Base-by-base conservation (phyloP, 2,888 invertebrate genomes). In the Carcina quercana region DNA sequence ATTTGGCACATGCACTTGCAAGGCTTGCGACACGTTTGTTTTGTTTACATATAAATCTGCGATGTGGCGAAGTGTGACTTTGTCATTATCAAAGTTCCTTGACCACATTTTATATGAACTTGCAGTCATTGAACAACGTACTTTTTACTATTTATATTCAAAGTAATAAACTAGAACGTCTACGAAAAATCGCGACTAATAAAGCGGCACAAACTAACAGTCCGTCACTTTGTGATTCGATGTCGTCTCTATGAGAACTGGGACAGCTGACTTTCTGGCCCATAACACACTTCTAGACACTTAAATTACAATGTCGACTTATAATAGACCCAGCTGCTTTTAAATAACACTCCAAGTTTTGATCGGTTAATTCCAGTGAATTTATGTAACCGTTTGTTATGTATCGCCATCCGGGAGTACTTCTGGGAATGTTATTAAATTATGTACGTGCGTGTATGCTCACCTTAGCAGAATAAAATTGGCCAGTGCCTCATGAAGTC, bases 231-330 rank as follows among this genome's bases (percentile, higher is more conserved):
- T 57, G 60, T 59, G 57, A 64, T 54, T 64, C 56, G 65, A 56
- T 62, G 70, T 66, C 63, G 63, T 65, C 60, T 58, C 56, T 54
- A 52, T 62, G 63, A 57, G 67, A 82, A 79, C 76, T 80, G 59
- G 80, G 66, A 61, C 80, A 67, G 58, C 68, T 70, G 61, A 65
- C 65, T 68, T 59, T 71, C 59, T 73, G 72, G 73, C 70, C 72
- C 69, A 73, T 69, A 71, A 60, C 52, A 49, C 46, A 59, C 58
- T 65, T 59, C 54, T 17, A 11, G 10, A 20, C 20, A 20, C 20
- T 20, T 10, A 20, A 20, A 20, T 20, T 20, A 19, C 19, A 1
- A 19, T n/a, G n/a, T n/a, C n/a, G n/a, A n/a, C n/a, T n/a, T n/a
- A n/a, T n/a, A n/a, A n/a, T n/a, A n/a, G n/a, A n/a, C n/a, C n/a